A percentile compares a stretch with the other conserved stretches of the same genome.
These are phyloP conservation scores for Neodiprion virginianus DNA, from an alignment of 1,140 invertebrate species.

Conservation along the genomic window DNA sequence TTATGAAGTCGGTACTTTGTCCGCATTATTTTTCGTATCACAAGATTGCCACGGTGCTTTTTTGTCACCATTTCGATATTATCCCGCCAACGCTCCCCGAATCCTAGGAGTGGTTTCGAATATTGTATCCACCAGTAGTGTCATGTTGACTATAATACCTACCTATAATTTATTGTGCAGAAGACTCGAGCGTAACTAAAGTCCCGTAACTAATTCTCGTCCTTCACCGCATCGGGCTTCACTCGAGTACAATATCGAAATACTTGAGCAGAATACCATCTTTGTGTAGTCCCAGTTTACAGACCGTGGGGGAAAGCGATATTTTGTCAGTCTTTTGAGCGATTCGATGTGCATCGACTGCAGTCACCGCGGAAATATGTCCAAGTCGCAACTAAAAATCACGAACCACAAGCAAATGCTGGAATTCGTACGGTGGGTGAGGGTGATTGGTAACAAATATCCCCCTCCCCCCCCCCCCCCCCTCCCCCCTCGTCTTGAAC, in stretches of 20 bases:
- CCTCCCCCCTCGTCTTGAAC: neutral
- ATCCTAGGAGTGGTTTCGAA: neutral
- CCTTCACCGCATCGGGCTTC: slow-evolving; percentile 31
- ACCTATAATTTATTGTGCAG: slow-evolving; percentile 40
- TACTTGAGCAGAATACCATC: slow-evolving; percentile 30
- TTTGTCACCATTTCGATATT: neutral
- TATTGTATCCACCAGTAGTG: neutral
- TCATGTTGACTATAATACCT: neutral
- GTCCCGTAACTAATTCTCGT: slow-evolving; percentile 37
- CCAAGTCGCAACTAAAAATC: neutral
- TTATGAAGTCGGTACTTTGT: neutral
- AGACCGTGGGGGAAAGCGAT: slow-evolving; percentile 34
- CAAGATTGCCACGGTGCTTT: neutral
- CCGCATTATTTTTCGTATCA: neutral
- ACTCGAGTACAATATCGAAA: slow-evolving; percentile 43
- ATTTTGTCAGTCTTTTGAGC: slow-evolving; percentile 42
- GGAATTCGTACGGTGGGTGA: slow-evolving; percentile 3
- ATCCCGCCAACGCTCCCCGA: neutral
- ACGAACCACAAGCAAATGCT: neutral
- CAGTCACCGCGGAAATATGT: slow-evolving; percentile 14
- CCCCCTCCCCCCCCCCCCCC: slow-evolving; percentile 6
- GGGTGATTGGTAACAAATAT: slow-evolving; percentile 16
- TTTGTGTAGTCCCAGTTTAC: slow-evolving; percentile 45
- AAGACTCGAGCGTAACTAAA: slow-evolving; percentile 41
- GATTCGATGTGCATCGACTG: slow-evolving; percentile 48